A percentile compares a stretch with the other conserved stretches of the same genome.
phyloP scores from a whole-genome alignment of 2,113 vertebrate species.

The Lepidothrix coronata region DNA sequence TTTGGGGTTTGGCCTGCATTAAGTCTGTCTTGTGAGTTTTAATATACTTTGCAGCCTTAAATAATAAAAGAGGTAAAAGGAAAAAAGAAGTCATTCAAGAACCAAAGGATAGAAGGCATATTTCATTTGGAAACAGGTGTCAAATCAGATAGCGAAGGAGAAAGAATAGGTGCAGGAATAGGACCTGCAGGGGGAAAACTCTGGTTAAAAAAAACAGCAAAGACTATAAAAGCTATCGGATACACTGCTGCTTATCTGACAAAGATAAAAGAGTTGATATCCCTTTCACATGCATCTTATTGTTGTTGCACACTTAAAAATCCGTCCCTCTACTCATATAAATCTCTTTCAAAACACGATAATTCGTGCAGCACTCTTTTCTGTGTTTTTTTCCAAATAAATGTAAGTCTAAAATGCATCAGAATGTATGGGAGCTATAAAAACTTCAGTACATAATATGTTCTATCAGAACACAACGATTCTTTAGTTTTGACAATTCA shows the following conservation, averaged over 20 bases:
- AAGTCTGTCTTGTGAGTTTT: not conserved
- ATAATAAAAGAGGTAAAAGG: not conserved
- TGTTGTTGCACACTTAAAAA: not conserved
- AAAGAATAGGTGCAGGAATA: not conserved
- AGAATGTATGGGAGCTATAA: not conserved
- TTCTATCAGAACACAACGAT: not conserved
- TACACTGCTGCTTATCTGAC: not conserved
- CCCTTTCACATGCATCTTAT: not conserved
- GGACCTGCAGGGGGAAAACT: not conserved
- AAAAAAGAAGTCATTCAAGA: not conserved
- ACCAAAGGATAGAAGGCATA: not conserved
- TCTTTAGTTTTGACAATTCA: not conserved
- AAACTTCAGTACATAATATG: not conserved
- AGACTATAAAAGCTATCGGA: not conserved
- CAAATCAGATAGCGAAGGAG: not conserved
- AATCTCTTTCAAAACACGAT: not conserved
- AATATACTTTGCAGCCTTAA: not conserved
- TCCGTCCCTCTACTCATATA: not conserved
- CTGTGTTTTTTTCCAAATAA: not conserved
- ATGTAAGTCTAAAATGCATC: not conserved
- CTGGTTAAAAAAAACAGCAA: not conserved
- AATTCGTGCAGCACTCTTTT: not conserved
- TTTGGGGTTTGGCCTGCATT: not conserved
- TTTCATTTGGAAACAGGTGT: not conserved
- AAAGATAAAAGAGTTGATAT: not conserved